Conservation (phyloP, 2,113 vertebrate species). For the Atherinomorus stipes region DNA sequence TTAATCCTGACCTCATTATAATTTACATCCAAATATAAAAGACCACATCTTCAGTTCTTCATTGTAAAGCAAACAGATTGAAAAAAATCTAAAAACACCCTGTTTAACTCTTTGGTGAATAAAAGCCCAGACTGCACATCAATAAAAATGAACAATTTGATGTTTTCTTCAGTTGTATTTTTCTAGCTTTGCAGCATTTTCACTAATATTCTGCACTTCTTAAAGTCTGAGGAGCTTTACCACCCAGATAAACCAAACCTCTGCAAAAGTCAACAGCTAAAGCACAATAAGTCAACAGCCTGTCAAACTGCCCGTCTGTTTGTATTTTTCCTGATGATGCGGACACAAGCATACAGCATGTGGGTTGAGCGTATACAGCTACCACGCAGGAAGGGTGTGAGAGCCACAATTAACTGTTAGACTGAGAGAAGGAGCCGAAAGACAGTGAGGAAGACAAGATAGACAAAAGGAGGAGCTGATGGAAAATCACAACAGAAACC, state of each 20-base stretch:
- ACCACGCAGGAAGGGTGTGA: conserved; percentile 5
- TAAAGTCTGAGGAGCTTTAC: too few species aligned
- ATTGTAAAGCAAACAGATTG: neutral
- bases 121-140: neutral
- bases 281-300: too few species aligned
- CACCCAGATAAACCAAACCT: too few species aligned
- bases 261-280: too few species aligned
- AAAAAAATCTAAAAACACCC: conserved; percentile 3
- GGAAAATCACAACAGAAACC: conserved; percentile 14
- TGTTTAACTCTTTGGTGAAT: conserved; percentile 20
- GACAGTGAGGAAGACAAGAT: neutral
- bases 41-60: neutral
- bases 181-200: neutral
- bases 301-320: conserved; percentile 12
- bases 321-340: conserved; percentile 55
- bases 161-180: neutral
- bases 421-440: conserved; percentile 1
- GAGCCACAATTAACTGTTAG: conserved; percentile 1
- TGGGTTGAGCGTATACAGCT: conserved; percentile 48
- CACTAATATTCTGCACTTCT: neutral
- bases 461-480: neutral
- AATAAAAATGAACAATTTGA: too few species aligned
- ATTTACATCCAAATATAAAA: conserved; percentile 1
- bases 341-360: conserved; percentile 56
- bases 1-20: neutral